Base-by-base conservation (phyloP, 2,113 vertebrate species). In the Pteruthius melanotis region DNA sequence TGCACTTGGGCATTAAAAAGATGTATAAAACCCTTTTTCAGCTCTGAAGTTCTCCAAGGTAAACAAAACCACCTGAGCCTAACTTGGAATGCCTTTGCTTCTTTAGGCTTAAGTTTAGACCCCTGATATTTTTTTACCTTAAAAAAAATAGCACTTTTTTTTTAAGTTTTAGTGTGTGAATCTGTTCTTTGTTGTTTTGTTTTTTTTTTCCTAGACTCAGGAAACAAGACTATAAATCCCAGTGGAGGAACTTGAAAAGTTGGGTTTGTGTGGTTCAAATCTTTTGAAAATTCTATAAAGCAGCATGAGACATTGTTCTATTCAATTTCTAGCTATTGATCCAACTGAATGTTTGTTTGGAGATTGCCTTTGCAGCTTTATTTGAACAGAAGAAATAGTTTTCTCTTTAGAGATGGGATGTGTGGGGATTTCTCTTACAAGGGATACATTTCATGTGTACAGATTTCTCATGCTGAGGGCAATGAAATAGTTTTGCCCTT, bases 211-310 rank as follows among this genome's bases (percentile, higher is more conserved):
- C 40, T 72, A 33, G 30, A n/a, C 27, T 78, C 69, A 68, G 81
- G 56, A 94, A 92, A 94, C 44, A 96, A 94, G 81, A 60, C 78
- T 85, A 83, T 94, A 97, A 95, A 97, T 97, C 90, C 92, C 94
- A 94, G 57, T 86, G 83, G 95, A 90, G 35, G 60, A 95, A 92
- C 88, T 95, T 97, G 85, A 98, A 97, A 97, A 98, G 95, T 92
- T 80, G 74, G 53, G 82, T 95, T 97, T 93, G 74, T 76, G 76
- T 84, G 65, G 70, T 96, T 95, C 80, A 94, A 85, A 89, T 89
- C 89, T 98, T 98, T 95, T 98, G 94, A 97, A 97, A 98, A 97
- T 97, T 98, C 96, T 97, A 95, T 97, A 97, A 97, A 97, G 87
- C 96, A 94, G 89, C 86, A 78, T 69, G 85, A 97, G 90, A 89